Base-by-base conservation (phyloP, 2,113 vertebrate species). In the Gavialis gangeticus region DNA sequence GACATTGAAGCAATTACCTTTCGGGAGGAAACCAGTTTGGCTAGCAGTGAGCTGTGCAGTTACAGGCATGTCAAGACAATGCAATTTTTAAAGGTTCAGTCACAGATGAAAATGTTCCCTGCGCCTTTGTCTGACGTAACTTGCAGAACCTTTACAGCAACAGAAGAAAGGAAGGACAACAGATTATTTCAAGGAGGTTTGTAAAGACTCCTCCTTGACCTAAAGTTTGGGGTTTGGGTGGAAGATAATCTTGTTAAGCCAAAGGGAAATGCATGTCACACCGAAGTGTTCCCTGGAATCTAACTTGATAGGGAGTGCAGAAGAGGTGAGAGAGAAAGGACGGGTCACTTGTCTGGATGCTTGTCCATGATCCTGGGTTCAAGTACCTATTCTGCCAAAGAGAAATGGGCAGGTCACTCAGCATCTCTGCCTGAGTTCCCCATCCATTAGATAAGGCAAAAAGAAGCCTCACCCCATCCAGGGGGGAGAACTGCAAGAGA, bases 11-110 rank as follows among this genome's bases (percentile, higher is more conserved):
- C 78, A 27, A 54, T 1, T 22, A 12, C 27, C 34, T 75, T 73
- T 54, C 11, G 55, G 78, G 76, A 81, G 88, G 60, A 91, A 92
- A 94, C 80, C 60, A 75, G 93, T 88, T 75, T 78, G 66, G 79
- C 95, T 84, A 81, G 95, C 82, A 73, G 58, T 56, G 75, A 1
- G 0, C 84, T 30, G 9, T 11, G 73, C 57, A 75, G 80, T 67
- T 28, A 57, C 5, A 25, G 81, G 77, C 94, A 89, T 0, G 79
- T 87, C 7, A 60, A 84, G 91, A 85, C 93, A 94, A 8, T 60
- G 81, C 3, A 55, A 3, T 79, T 28, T 90, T 75, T 79, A 92
- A 81, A 93, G 86, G 90, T 76, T 88, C 54, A 34, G 30, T 56
- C 37, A 63, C 63, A 91, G 66, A 91, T 4, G 77, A 96, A 28